These are phyloP conservation scores for Typhlichthys eigenmanni DNA, from an alignment of 2,797 vertebrate species.

Conservation along the genomic window DNA sequence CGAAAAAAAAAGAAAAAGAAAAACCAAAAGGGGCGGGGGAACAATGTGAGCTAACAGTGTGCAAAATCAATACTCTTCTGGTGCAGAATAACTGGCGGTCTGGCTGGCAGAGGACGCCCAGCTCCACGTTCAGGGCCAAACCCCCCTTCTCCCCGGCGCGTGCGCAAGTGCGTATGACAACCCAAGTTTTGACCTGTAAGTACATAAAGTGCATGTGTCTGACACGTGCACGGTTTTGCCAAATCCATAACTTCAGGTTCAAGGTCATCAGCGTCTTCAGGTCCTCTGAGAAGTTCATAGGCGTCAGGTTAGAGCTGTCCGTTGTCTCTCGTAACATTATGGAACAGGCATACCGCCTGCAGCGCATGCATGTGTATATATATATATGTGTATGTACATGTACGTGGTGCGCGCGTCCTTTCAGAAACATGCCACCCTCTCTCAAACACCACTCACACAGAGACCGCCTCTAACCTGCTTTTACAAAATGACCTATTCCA, in stretches of 20 bases:
- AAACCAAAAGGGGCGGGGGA: slow-evolving; percentile 37
- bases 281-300: slow-evolving; percentile 38
- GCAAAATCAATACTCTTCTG: slow-evolving; percentile 79
- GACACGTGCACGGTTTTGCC: no score
- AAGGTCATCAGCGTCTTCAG: no score
- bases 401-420: not conserved
- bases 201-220: no score
- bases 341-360: slow-evolving; percentile 57
- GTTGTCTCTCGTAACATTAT: slow-evolving; percentile 54
- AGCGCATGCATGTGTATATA: slow-evolving; percentile 26
- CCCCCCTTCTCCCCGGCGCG: slow-evolving; percentile 52
- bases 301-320: slow-evolving; percentile 59
- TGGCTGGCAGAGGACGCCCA: slow-evolving; percentile 62
- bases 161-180: not conserved
- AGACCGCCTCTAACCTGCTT: not conserved
- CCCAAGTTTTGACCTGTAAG: no score
- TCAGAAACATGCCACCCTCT: slow-evolving; percentile 33
- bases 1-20: slow-evolving; percentile 44
- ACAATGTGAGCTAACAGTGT: slow-evolving; percentile 81
- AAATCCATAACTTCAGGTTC: no score
- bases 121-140: slow-evolving; percentile 56
- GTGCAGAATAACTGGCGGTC: slow-evolving; percentile 75
- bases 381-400: slow-evolving; percentile 2
- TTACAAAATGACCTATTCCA: not conserved
- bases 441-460: slow-evolving; percentile 62